phyloP scores from a whole-genome alignment of 1,140 invertebrate genomes.

The Pteromalus puparum region DNA sequence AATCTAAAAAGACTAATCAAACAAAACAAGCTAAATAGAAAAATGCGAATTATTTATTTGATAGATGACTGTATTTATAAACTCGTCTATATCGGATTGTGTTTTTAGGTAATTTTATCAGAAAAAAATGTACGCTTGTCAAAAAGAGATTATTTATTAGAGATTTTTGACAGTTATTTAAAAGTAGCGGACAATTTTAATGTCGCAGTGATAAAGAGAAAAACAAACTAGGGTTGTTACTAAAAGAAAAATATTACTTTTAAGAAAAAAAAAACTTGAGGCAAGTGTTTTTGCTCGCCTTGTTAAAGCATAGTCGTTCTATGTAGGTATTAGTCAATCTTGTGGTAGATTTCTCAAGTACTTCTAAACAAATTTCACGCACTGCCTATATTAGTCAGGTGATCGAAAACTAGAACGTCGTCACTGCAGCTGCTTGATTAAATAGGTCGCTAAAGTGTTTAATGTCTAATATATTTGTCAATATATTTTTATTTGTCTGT shows the following conservation, averaged over 20 bases:
- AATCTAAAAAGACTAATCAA: slow-evolving; percentile 76
- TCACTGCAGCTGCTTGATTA: slow-evolving; percentile 46
- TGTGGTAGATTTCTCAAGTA: slow-evolving; percentile 43
- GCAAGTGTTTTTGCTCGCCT: slow-evolving; percentile 43
- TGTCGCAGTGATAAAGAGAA: slow-evolving; percentile 49
- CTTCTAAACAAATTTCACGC: slow-evolving; percentile 16
- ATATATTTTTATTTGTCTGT: slow-evolving; percentile 48
- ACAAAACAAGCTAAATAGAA: slow-evolving; percentile 69
- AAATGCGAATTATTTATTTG: slow-evolving; percentile 57
- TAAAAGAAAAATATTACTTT: slow-evolving; percentile 43
- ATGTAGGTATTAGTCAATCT: slow-evolving; percentile 52
- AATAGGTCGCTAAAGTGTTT: slow-evolving; percentile 45
- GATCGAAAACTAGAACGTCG: slow-evolving; percentile 35
- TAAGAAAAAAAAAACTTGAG: slow-evolving; percentile 46
- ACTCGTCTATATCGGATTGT: slow-evolving; percentile 46
- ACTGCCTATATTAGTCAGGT: slow-evolving; percentile 41
- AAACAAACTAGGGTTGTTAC: slow-evolving; percentile 45
- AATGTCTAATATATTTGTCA: slow-evolving; percentile 37
- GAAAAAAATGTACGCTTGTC: slow-evolving; percentile 31
- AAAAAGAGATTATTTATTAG: slow-evolving; percentile 49
- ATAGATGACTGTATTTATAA: slow-evolving; percentile 50
- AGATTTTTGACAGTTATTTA: slow-evolving; percentile 35
- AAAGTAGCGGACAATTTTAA: slow-evolving; percentile 48
- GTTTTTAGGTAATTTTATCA: slow-evolving; percentile 43
- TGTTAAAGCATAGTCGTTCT: slow-evolving; percentile 47